Percentiles rank a stretch among this genome's conserved stretches.
Evolutionary conservation across 2,113 vertebrate species (phyloP).

Genomic region (Elanoides forficatus): DNA sequence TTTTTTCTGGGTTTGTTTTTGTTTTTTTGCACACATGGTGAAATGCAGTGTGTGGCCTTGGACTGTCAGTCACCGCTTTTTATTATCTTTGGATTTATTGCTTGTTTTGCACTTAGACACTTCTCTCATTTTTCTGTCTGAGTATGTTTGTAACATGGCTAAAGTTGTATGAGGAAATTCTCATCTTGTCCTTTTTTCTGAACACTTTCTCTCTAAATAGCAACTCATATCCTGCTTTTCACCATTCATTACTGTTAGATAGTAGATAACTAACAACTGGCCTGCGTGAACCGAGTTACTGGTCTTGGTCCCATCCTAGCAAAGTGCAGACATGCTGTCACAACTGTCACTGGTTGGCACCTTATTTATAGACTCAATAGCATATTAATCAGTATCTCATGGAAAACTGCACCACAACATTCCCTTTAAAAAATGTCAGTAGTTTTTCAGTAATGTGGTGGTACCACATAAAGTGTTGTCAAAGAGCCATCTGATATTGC

Average conservation of each 20-base stretch:
- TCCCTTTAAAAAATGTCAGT: conserved; percentile 12
- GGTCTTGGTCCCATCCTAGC: conserved; percentile 16
- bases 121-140: conserved; percentile 54
- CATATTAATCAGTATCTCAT: conserved; percentile 50
- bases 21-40: background rate
- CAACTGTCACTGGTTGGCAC: conserved; percentile 16
- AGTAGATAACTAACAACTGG: background rate
- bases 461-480: background rate
- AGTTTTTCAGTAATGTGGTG: background rate
- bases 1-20: background rate
- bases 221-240: conserved; percentile 51
- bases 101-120: conserved; percentile 46
- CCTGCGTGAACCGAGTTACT: conserved; percentile 42
- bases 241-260: conserved; percentile 56
- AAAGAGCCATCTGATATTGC: background rate
- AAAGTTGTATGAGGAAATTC: conserved; percentile 38
- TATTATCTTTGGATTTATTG: conserved; percentile 51
- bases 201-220: conserved; percentile 32
- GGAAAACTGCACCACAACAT: conserved; percentile 1
- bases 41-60: background rate
- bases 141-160: conserved; percentile 9
- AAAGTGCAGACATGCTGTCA: conserved; percentile 48
- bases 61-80: conserved; percentile 22
- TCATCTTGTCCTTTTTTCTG: conserved; percentile 39
- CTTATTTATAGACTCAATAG: conserved; percentile 57